phyloP scores from a whole-genome alignment of 2,113 vertebrate species.

The Odontesthes bonariensis region DNA sequence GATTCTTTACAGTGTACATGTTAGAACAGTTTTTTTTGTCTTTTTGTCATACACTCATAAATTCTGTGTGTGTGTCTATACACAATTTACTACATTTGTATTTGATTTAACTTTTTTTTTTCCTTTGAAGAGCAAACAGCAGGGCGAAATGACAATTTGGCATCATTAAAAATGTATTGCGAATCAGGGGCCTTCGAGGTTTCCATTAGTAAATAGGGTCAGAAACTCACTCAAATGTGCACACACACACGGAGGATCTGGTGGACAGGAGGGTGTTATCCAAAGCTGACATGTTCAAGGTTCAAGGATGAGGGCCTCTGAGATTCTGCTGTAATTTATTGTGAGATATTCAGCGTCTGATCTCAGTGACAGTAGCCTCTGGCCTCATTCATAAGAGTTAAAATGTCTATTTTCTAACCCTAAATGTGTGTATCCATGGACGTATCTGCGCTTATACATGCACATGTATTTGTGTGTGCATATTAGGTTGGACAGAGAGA shows the following conservation, averaged over 20 bases:
- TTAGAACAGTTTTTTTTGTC: neutral
- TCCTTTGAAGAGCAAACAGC: slow-evolving; percentile 71
- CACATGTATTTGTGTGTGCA: slow-evolving; percentile 27
- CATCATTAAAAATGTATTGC: slow-evolving; percentile 82
- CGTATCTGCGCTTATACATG: neutral
- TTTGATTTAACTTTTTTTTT: slow-evolving; percentile 48
- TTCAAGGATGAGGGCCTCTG: slow-evolving; percentile 83
- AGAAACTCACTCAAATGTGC: slow-evolving; percentile 68
- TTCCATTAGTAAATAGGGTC: slow-evolving; percentile 83
- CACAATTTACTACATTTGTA: slow-evolving; percentile 51
- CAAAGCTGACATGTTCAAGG: slow-evolving; percentile 78
- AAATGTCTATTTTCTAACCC: slow-evolving; percentile 65
- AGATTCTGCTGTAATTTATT: slow-evolving; percentile 95
- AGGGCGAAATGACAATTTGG: slow-evolving; percentile 77
- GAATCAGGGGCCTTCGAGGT: slow-evolving; percentile 73
- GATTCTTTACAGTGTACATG: neutral
- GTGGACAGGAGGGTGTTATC: slow-evolving; percentile 77
- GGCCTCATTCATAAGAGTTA: slow-evolving; percentile 85
- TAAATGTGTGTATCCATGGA: slow-evolving; percentile 15
- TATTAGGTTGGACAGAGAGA: slow-evolving; percentile 46
- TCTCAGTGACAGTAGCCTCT: slow-evolving; percentile 92
- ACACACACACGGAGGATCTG: slow-evolving; percentile 23
- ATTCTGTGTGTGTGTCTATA: slow-evolving; percentile 45
- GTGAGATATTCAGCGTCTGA: slow-evolving; percentile 91
- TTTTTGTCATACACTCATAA: slow-evolving; percentile 13